A percentile compares a stretch with the other conserved stretches of the same genome.
Conservation (phyloP, 2,113 vertebrate species). For the Megatriorchis doriae region DNA sequence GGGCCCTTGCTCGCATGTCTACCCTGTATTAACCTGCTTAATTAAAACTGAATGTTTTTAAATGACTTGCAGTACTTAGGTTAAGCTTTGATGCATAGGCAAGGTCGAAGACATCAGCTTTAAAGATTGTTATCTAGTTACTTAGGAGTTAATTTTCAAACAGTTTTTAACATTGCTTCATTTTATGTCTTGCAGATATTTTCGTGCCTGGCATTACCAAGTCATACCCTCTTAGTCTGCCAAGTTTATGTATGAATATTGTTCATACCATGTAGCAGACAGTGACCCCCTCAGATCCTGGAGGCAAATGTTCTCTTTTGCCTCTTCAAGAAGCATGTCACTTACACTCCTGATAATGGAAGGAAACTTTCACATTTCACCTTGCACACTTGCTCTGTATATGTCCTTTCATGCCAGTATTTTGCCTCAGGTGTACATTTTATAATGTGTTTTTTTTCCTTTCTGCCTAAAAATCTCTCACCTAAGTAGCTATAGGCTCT, state of each 20-base stretch:
- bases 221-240: background rate
- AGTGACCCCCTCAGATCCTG: background rate
- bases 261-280: background rate
- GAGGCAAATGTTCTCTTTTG: background rate
- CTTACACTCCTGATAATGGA: background rate
- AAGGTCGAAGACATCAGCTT: background rate
- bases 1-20: background rate
- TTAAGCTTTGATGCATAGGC: background rate
- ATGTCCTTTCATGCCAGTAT: background rate
- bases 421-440: background rate
- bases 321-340: background rate
- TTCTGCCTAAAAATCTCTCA: background rate
- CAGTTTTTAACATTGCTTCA: background rate
- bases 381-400: accelerated
- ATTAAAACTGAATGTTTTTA: background rate
- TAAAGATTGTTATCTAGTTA: background rate
- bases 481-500: background rate
- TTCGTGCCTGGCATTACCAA: background rate
- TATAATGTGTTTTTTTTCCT: background rate
- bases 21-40: background rate
- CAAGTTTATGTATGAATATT: background rate
- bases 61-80: background rate
- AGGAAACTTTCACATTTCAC: background rate
- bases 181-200: background rate
- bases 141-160: background rate